Evolutionary conservation across 2,888 invertebrate genomes (phyloP), one percentile per base, ranked within the genome.

Genomic region (Mythimna pallens): DNA sequence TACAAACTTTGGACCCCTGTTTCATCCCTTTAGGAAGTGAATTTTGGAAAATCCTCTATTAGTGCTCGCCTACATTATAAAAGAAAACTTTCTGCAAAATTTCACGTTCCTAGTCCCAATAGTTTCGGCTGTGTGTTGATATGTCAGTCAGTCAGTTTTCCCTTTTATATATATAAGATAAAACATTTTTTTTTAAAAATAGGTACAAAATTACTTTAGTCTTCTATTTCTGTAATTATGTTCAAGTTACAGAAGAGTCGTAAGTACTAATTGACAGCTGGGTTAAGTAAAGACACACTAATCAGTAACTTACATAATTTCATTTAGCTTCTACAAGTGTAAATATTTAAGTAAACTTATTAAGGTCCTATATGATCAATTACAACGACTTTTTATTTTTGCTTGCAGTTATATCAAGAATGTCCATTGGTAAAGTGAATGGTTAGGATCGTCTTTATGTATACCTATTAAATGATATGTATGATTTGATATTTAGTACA

Each of bases 301-400:
- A 70, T 40, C n/a, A 55, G 10, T 52, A 5, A 36, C 2, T 79
- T 70, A 78, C 25, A 57, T 77, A 67, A 67, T 5, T 1, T 64
- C 43, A 64, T 59, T 67, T 70, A 67, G 25, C 59, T 63, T 9
- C 1, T 6, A 52, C 17, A 65, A 40, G 65, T 58, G 43, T 14
- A 20, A 54, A n/a, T 50, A 67, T 14, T 22, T 10, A n/a, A 66
- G 54, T 52, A 2, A 54, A 50, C 34, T 57, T 55, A 63, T 8
- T 12, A 47, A 1, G 17, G 22, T 47, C 40, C 36, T 25, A 54
- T 47, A 64, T n/a, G 47, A 74, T 61, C 25, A 59, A 55, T 68
- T 64, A 47, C 34, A 40, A 34, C 9, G 3, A 58, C 40, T n/a
- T 78, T 70, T 54, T 70, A 54, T 63, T 70, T 69, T 34, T 3